Base-by-base conservation (phyloP, 2,797 vertebrate genomes). In the Trachops cirrhosus region DNA sequence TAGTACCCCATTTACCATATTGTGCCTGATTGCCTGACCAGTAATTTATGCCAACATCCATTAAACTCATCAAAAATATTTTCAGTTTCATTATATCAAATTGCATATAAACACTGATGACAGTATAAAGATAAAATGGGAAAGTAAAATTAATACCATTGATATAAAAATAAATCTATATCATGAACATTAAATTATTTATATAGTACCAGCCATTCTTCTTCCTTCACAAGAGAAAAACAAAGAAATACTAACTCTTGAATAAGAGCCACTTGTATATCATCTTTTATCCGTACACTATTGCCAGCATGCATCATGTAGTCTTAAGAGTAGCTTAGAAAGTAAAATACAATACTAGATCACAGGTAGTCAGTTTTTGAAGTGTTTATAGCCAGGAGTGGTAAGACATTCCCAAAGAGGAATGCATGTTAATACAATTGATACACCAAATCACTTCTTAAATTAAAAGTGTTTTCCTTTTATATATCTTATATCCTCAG, bases 271-370 rank as follows among this genome's bases (percentile, higher is more conserved):
- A 67, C 0, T 32, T 44, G 15, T 11, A 57, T 75, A 79, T 19
- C 48, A 57, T 73, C 2, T 74, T 4, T 7, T 32, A 73, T 52
- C 6, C 21, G 70, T 39, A 44, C 34, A 67, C 14, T 59, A 57
- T 71, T 68, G 59, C 29, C 68, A 82, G n/a, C 15, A 67, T 32
- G 70, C 0, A 54, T 70, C n/a, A 64, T 62, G 3, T 12, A 79
- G n/a, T 83, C 39, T 92, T 48, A 26, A 94, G 22, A 88, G 50
- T 16, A 78, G 48, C 5, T 16, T 12, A 24, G 4, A 74, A 52
- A 62, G 32, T 59, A 80, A 95, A 97, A 80, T 84, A 80, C 89
- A 94, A 93, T 62, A 57, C 37, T 79, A 70, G 87, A 64, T 87
- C 32, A 87, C 7, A 44, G 29, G 3, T 90, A 79, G 8, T 87